Evolutionary conservation across 2,888 invertebrate genomes (phyloP).

Genomic region (Netelia inedita): DNA sequence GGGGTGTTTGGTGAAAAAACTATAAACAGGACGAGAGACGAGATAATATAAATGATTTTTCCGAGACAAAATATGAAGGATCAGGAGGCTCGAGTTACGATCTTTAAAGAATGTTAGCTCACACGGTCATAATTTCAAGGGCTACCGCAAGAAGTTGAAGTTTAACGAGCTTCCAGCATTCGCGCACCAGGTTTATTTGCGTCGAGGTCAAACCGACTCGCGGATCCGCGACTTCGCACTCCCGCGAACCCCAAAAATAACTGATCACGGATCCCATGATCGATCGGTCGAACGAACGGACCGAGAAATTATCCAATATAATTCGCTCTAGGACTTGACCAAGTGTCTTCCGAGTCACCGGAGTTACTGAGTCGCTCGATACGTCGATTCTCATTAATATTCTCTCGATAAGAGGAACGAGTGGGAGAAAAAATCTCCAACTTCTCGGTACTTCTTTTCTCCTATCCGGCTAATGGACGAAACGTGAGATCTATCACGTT

Average conservation of each 20-base stretch:
- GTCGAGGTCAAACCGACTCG: slow-evolving; percentile 81
- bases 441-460: no score
- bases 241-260: slow-evolving; percentile 54
- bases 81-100: neutral
- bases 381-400: no score
- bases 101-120: slow-evolving; percentile 69
- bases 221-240: slow-evolving; percentile 74
- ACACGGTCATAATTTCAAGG: slow-evolving; percentile 83
- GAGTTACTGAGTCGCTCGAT: no score
- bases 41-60: neutral
- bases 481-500: no score
- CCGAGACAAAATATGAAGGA: neutral
- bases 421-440: no score
- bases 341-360: no score
- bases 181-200: slow-evolving; percentile 81
- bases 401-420: no score
- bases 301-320: no score
- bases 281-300: neutral
- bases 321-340: no score
- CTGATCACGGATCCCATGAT: slow-evolving; percentile 66
- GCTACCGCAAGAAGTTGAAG: slow-evolving; percentile 82
- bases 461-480: no score
- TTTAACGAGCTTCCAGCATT: slow-evolving; percentile 83
- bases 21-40: slow-evolving; percentile 73
- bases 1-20: slow-evolving; percentile 85